Evolutionary conservation across 2,797 vertebrate genomes (phyloP).

Genomic region (Acanthurus lineatus): DNA sequence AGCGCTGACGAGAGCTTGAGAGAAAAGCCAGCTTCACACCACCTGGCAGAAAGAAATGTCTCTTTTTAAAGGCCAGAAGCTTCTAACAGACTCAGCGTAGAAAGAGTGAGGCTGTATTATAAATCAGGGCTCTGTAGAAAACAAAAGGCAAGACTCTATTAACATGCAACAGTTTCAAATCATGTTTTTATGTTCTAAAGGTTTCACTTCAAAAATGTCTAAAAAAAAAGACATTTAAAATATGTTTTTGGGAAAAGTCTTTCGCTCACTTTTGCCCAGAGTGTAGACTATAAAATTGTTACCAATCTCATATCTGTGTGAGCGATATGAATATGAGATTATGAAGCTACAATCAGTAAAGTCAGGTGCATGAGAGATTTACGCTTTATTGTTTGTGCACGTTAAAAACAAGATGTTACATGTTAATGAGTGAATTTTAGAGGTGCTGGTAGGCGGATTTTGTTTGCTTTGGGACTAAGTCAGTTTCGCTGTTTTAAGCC

Average conservation of each 20-base stretch:
- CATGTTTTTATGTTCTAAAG: neutral
- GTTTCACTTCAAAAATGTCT: neutral
- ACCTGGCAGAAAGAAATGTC: conserved; percentile 60
- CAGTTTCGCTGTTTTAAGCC: neutral
- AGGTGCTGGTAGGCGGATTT: neutral
- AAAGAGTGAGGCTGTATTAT: neutral
- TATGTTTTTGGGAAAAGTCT: neutral
- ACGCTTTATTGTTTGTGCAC: neutral
- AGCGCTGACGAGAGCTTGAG: conserved; percentile 71
- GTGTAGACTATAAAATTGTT: neutral
- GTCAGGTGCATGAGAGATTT: neutral
- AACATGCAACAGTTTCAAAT: neutral
- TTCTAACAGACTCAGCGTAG: conserved; percentile 27
- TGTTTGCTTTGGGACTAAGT: neutral
- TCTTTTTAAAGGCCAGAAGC: conserved; percentile 24
- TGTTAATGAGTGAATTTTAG: neutral
- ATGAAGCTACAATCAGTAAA: neutral
- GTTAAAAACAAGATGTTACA: neutral
- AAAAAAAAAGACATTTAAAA: neutral
- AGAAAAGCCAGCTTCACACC: conserved; percentile 63
- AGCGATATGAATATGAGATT: neutral
- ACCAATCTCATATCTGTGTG: neutral
- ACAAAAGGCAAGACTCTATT: neutral
- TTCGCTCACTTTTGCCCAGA: neutral
- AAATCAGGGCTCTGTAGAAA: neutral